These are phyloP conservation scores for Alauda arvensis DNA, from an alignment of 2,797 vertebrate genomes.

Conservation along the genomic window DNA sequence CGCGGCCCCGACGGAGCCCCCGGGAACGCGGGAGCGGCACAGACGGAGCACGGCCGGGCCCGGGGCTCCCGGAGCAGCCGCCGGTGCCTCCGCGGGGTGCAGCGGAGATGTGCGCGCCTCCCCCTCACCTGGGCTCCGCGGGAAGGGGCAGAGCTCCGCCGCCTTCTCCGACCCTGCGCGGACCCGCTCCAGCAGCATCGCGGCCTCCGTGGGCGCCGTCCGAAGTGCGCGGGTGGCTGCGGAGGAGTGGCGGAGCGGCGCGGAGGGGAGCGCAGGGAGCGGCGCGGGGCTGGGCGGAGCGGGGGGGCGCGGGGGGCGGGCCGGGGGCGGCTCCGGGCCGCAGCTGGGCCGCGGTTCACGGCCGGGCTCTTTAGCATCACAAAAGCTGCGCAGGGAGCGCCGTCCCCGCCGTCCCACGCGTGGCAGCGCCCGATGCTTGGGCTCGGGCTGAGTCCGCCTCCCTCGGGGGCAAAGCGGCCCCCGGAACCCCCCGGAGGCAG, in stretches of 20 bases:
- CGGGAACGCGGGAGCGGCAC: not conserved
- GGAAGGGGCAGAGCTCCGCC: conserved; percentile 45
- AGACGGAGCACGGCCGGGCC: not conserved
- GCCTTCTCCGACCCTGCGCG: conserved; percentile 42
- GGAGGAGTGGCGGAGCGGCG: conserved; percentile 23
- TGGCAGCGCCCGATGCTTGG: not conserved
- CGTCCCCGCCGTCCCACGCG: not conserved
- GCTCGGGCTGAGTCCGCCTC: not conserved
- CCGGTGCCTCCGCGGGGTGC: not conserved
- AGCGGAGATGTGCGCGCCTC: not conserved
- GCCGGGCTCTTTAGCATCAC: conserved; percentile 13
- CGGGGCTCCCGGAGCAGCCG: not conserved
- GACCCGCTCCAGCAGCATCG: conserved; percentile 63
- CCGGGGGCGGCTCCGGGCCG: not conserved
- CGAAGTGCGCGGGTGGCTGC: conserved; percentile 33
- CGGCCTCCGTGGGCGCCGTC: not conserved
- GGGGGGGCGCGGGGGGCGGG: not conserved
- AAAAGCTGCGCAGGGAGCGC: not conserved
- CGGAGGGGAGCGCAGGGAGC: conserved; percentile 28
- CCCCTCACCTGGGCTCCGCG: conserved; percentile 43
- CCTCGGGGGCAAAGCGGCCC: not conserved
- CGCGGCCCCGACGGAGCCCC: not conserved
- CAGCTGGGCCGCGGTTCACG: not conserved
- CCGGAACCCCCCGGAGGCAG: not conserved
- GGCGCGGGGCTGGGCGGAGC: conserved; percentile 16